Evolutionary conservation across 1,140 invertebrate genomes (phyloP).

Genomic region (Caenorhabditis remanei): DNA sequence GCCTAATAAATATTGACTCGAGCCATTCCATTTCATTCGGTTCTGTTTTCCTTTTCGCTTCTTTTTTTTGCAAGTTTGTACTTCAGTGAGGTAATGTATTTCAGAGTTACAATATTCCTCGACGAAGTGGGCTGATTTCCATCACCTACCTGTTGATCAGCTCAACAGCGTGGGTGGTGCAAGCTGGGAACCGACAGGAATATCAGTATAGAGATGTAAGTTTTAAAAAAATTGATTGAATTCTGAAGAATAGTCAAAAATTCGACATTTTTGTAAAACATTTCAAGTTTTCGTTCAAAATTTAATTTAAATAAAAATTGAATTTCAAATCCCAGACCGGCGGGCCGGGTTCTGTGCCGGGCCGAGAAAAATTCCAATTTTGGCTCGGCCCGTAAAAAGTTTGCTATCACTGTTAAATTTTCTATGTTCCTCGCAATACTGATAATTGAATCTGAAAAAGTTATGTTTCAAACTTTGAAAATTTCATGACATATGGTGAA

Average conservation of each 20-base stretch:
- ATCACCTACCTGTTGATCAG: conserved; percentile 55
- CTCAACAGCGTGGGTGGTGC: conserved; percentile 43
- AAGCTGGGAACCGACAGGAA: conserved; percentile 46
- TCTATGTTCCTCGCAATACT: background rate
- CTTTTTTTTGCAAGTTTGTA: background rate
- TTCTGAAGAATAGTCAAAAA: too few species aligned
- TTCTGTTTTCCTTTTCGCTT: conserved; percentile 2
- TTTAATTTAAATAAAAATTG: too few species aligned
- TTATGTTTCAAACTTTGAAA: too few species aligned
- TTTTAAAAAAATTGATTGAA: too few species aligned
- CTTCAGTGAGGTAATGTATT: background rate
- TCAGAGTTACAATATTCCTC: conserved; percentile 52
- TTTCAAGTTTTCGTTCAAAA: too few species aligned
- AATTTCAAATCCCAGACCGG: too few species aligned
- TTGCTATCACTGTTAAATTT: background rate
- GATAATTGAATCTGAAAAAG: background rate
- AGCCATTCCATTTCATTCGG: background rate
- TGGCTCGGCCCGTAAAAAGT: too few species aligned
- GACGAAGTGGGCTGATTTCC: conserved; percentile 50
- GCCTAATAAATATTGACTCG: conserved; percentile 53
- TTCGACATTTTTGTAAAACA: too few species aligned
- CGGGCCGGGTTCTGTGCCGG: too few species aligned
- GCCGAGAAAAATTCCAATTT: too few species aligned
- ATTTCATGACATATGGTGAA: too few species aligned
- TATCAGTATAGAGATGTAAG: conserved; percentile 45